These are phyloP conservation scores for Indicator maculatus DNA, from an alignment of 2,113 vertebrate genomes.

Conservation along the genomic window DNA sequence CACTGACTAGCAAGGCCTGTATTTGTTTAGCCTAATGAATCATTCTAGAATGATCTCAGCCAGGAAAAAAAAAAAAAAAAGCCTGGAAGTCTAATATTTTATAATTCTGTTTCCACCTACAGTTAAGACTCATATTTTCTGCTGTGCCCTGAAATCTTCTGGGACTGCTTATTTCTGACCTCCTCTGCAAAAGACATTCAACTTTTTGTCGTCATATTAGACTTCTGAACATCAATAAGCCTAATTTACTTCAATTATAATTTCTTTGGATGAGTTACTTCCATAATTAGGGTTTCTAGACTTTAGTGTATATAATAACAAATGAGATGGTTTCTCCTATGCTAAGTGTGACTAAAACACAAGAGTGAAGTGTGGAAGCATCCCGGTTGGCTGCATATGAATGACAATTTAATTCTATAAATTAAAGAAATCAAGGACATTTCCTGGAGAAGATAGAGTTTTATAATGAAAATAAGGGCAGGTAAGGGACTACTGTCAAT, in stretches of 20 bases:
- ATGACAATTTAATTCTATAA: not conserved
- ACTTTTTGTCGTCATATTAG: not conserved
- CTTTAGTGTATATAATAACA: not conserved
- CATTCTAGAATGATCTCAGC: not conserved
- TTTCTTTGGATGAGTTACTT: not conserved
- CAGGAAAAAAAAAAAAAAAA: not conserved
- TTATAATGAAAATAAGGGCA: not conserved
- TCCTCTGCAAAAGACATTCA: not conserved
- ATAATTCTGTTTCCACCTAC: not conserved
- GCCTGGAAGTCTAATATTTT: not conserved
- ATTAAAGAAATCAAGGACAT: not conserved
- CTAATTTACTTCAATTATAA: not conserved
- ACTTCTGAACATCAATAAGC: not conserved
- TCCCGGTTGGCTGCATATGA: not conserved
- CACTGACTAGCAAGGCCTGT: not conserved
- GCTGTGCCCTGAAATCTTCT: not conserved
- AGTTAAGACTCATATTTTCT: not conserved
- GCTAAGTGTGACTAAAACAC: not conserved
- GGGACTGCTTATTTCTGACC: not conserved
- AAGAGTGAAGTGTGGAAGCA: not conserved
- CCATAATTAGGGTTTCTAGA: not conserved
- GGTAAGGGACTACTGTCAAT: not conserved
- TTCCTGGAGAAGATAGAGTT: not conserved
- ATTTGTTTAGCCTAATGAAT: not conserved
- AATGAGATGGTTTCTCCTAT: fast-evolving